Percentiles rank a stretch among this genome's conserved stretches.
Conservation (phyloP, 2,113 vertebrate genomes). For the Sitta europaea region DNA sequence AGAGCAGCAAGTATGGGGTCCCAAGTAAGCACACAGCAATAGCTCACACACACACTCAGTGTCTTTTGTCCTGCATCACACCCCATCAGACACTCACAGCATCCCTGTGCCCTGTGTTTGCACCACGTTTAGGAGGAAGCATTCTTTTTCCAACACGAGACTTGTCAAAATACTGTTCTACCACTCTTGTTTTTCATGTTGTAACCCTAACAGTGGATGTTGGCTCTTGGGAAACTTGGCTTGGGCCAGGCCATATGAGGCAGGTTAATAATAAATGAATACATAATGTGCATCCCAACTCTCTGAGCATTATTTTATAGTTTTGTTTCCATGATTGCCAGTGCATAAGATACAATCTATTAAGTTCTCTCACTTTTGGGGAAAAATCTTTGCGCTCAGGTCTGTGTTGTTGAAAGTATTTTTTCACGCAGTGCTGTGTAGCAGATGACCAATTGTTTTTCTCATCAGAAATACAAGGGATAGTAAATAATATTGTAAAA, state of each 20-base stretch:
- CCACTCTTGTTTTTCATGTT: background rate
- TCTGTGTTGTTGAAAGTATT: background rate
- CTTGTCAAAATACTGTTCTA: background rate
- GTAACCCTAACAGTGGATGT: background rate
- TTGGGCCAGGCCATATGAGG: background rate
- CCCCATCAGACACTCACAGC: background rate
- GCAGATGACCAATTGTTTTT: background rate
- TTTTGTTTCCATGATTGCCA: background rate
- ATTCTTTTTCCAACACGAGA: background rate
- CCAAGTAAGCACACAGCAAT: background rate
- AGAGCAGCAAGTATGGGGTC: background rate
- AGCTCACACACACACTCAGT: background rate
- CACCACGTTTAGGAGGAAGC: fast-evolving
- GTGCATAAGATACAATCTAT: background rate
- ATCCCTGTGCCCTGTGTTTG: background rate
- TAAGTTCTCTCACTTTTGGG: background rate
- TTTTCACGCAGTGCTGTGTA: background rate
- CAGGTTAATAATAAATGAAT: background rate
- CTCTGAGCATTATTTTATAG: background rate
- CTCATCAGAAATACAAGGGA: background rate
- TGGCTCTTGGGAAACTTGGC: background rate
- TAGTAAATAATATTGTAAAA: background rate
- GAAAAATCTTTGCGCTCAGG: background rate
- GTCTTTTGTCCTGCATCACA: background rate
- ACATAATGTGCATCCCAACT: background rate